Evolutionary conservation across 1,140 invertebrate genomes (phyloP).

Genomic region (Neoseiulus cucumeris): DNA sequence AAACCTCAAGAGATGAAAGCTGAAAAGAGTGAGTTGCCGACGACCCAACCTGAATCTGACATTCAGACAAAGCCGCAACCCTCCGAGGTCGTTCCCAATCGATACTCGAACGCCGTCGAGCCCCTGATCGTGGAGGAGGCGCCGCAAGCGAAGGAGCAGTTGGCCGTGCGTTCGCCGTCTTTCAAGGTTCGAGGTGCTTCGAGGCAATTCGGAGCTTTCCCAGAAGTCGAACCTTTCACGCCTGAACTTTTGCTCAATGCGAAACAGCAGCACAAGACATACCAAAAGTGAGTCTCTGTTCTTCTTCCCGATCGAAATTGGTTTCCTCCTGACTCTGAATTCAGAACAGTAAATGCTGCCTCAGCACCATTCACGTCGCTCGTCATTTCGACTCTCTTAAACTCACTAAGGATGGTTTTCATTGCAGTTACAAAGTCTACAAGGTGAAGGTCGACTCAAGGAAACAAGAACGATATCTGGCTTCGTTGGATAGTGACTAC

Average conservation of each 20-base stretch:
- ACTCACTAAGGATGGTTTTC: no score
- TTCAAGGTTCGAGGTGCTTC: background rate
- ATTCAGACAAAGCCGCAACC: no score
- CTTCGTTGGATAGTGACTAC: background rate
- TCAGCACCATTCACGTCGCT: no score
- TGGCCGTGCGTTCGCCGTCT: background rate
- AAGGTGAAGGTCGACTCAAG: background rate
- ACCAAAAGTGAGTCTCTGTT: no score
- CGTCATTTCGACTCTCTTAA: no score
- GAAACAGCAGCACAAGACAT: background rate
- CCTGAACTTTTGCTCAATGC: background rate
- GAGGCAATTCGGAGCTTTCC: background rate
- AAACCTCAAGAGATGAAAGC: no score
- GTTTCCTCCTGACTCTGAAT: no score
- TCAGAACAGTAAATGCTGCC: no score
- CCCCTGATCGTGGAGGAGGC: background rate
- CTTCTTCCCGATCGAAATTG: no score
- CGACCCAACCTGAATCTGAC: no score
- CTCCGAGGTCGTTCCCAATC: background rate
- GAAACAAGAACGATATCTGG: background rate
- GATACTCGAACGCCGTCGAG: background rate
- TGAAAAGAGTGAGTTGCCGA: no score
- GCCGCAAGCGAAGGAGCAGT: no score
- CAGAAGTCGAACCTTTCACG: background rate
- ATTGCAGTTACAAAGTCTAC: constrained; percentile 5